Base-by-base conservation (phyloP, 2,797 vertebrate species). In the Aratinga solstitialis region DNA sequence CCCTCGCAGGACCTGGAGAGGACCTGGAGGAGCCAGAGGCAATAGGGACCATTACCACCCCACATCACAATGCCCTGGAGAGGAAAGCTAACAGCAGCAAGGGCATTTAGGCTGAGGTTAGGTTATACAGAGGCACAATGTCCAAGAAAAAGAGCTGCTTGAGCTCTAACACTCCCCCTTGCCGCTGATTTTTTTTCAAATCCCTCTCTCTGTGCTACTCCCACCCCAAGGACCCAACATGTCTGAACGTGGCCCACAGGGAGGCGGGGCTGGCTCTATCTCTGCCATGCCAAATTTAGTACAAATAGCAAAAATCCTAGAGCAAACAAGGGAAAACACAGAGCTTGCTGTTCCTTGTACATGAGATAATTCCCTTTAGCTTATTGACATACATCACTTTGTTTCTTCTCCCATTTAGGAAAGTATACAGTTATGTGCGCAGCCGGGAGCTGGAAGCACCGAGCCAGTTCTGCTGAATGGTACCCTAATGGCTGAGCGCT, bases 291-390 rank as follows among this genome's bases (percentile, higher is more conserved):
- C 13, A 7, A 62, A 89, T 73, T 87, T 79, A 88, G 78, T 79
- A 73, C 45, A 86, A 92, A 95, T 29, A 71, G 47, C 6, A 29
- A 74, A 90, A 94, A 77, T 84, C 86, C 48, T 68, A 83, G 78
- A 11, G 5, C 79, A 93, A 91, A 89, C 69, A 88, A 83, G 62
- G 50, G 30, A 92, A 81, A 94, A 74, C 69, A 87, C 50, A 81
- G 63, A 91, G 76, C 59, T 91, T 81, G 62, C 74, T 93, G 71
- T 82, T 83, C 81, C 66, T 95, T 69, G 73, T 59, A 76, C 36
- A 69, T 36, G 54, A 95, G 59, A 88, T 63, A 87, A 92, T 87
- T 88, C 58, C 65, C 42, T 87, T 59, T 67, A 88, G 54, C n/a
- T 68, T 84, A 63, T 13, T 84, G 83, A 94, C 63, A 88, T 75